These are phyloP conservation scores for Sibirionetta formosa DNA, from an alignment of 2,797 vertebrate species.

Conservation along the genomic window DNA sequence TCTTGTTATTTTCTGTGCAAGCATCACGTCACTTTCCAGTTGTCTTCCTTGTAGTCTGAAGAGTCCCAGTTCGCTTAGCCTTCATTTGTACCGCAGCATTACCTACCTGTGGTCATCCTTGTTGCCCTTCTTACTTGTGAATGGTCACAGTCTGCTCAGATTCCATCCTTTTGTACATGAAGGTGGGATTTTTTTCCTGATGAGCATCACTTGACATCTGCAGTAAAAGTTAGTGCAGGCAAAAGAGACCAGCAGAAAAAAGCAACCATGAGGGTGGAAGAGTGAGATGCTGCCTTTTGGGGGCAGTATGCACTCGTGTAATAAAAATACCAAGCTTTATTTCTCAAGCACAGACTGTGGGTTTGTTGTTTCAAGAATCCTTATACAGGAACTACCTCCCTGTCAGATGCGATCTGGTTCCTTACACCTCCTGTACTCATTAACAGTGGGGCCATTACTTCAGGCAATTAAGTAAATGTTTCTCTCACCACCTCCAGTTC, in stretches of 20 bases:
- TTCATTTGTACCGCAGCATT: no score
- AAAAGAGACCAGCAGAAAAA: neutral
- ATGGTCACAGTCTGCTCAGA: no score
- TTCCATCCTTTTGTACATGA: no score
- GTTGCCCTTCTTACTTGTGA: no score
- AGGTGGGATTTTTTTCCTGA: no score
- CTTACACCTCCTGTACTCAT: neutral
- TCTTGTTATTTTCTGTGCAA: no score
- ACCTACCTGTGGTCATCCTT: no score
- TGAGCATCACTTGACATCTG: neutral
- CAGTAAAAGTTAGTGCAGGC: neutral
- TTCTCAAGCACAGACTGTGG: neutral
- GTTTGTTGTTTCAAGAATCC: neutral
- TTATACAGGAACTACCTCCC: neutral
- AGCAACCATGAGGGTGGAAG: neutral
- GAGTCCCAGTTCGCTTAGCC: no score
- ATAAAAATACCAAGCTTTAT: neutral
- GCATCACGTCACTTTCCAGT: no score
- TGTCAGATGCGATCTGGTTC: neutral
- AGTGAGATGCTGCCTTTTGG: constrained; percentile 40
- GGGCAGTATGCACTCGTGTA: constrained; percentile 42
- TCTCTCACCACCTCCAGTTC: neutral
- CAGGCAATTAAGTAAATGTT: neutral
- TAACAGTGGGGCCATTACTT: neutral
- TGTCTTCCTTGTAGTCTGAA: no score